Conservation (phyloP, 2,888 invertebrate species). For the Psylliodes chrysocephalus region DNA sequence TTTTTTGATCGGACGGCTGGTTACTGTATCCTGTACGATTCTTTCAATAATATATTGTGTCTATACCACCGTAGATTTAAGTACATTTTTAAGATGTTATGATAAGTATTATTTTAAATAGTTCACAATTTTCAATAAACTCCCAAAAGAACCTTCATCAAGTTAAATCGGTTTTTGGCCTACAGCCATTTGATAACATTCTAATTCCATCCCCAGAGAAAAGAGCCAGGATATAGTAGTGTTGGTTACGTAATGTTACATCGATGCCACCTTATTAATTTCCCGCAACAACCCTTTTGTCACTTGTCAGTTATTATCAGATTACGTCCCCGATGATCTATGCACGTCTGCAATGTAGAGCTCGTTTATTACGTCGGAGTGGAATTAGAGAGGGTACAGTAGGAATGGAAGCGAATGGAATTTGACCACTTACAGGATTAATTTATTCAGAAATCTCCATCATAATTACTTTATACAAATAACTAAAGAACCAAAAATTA, state of each 20-base stretch:
- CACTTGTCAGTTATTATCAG: constrained; percentile 52
- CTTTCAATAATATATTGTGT: too few species aligned
- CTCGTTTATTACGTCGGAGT: constrained; percentile 27
- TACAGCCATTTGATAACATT: neutral
- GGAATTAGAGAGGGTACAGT: neutral
- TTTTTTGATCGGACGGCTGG: too few species aligned
- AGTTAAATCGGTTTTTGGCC: constrained; percentile 4
- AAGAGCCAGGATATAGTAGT: constrained; percentile 4
- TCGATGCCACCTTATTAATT: constrained; percentile 49
- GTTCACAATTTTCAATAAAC: too few species aligned
- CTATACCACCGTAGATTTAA: too few species aligned
- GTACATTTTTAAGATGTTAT: too few species aligned
- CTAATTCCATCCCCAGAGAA: constrained; percentile 10
- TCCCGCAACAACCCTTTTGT: constrained; percentile 48
- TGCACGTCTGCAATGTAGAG: constrained; percentile 18
- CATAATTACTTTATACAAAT: too few species aligned
- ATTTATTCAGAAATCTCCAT: too few species aligned
- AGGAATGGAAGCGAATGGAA: neutral
- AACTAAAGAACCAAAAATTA: too few species aligned
- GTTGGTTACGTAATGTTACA: constrained; percentile 25
- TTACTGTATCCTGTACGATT: too few species aligned
- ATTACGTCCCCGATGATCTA: constrained; percentile 40
- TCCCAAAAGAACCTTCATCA: too few species aligned
- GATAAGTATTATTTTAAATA: too few species aligned
- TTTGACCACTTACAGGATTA: neutral